A percentile compares a stretch with the other conserved stretches of the same genome.
These are phyloP conservation scores for Leucoraja ocellata DNA, from an alignment of 2,797 vertebrate species.

Conservation along the genomic window DNA sequence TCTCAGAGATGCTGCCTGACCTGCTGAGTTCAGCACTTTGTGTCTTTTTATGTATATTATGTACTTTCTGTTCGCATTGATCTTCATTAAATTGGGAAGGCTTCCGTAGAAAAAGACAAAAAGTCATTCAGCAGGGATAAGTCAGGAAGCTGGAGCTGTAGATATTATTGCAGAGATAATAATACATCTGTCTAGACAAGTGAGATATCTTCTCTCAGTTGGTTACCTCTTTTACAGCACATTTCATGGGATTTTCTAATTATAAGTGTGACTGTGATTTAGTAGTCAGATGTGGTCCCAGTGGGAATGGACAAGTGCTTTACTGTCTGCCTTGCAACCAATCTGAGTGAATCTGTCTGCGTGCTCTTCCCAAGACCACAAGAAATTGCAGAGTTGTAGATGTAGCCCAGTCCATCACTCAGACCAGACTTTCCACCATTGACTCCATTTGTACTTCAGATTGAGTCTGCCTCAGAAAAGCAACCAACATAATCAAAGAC, in stretches of 20 bases:
- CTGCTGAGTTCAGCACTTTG: too few relatives aligned
- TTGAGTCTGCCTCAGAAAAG: too few relatives aligned
- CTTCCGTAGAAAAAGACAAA: not conserved
- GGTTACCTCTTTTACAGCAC: conserved; percentile 13
- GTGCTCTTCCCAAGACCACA: too few relatives aligned
- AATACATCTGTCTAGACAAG: not conserved
- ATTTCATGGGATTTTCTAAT: conserved; percentile 7
- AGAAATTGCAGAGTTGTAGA: too few relatives aligned
- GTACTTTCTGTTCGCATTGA: not conserved
- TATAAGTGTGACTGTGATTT: conserved; percentile 9
- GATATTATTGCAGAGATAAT: not conserved
- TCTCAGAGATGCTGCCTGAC: too few relatives aligned
- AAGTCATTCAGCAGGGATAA: not conserved
- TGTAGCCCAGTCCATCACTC: too few relatives aligned
- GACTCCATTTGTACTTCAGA: too few relatives aligned
- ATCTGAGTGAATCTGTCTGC: not conserved
- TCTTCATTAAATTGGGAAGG: not conserved
- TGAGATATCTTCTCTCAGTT: conserved; percentile 13
- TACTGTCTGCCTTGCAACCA: not conserved
- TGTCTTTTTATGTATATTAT: not conserved
- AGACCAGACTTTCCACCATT: too few relatives aligned
- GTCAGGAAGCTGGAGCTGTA: not conserved
- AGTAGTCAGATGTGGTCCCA: not conserved
- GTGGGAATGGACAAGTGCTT: not conserved
- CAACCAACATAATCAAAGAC: too few relatives aligned